Evolutionary conservation across 2,888 invertebrate genomes (phyloP).

Genomic region (Chydorus sphaericus): DNA sequence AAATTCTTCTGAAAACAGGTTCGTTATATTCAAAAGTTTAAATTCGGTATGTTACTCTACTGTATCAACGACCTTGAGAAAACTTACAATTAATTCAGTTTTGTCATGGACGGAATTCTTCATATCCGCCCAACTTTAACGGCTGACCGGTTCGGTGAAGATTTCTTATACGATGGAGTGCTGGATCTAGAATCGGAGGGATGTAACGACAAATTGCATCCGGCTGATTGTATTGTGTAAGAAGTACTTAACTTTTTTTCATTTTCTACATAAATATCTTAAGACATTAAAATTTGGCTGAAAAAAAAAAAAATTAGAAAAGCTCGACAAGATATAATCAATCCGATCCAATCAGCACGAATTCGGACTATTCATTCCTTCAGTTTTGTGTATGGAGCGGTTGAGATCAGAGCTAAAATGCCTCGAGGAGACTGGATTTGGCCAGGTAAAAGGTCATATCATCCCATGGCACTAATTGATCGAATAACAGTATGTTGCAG

Average conservation of each 20-base stretch:
- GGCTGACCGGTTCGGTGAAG: slow-evolving; percentile 20
- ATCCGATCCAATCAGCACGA: slow-evolving; percentile 26
- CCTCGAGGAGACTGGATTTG: slow-evolving; percentile 28
- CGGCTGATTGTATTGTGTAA: slow-evolving; percentile 16
- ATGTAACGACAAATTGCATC: slow-evolving; percentile 22
- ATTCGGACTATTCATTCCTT: slow-evolving; percentile 22
- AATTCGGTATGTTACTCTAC: too few relatives aligned
- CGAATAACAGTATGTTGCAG: neutral
- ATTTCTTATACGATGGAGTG: slow-evolving; percentile 21
- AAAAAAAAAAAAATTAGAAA: slow-evolving; percentile 14
- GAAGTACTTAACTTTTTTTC: neutral
- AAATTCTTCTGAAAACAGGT: too few relatives aligned
- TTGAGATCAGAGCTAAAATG: slow-evolving; percentile 25
- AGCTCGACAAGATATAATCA: slow-evolving; percentile 20
- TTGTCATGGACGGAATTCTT: slow-evolving; percentile 26
- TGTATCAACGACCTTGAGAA: too few relatives aligned
- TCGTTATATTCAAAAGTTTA: too few relatives aligned
- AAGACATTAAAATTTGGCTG: too few relatives aligned
- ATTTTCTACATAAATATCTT: neutral
- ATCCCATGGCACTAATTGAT: neutral
- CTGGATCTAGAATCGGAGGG: slow-evolving; percentile 18
- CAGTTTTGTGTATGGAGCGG: slow-evolving; percentile 24
- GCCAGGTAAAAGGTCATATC: slow-evolving; percentile 20
- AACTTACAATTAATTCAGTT: slow-evolving; percentile 19
- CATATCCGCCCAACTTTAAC: slow-evolving; percentile 26